phyloP scores from a whole-genome alignment of 2,888 invertebrate genomes.

The Lasioglossum zephyrum region DNA sequence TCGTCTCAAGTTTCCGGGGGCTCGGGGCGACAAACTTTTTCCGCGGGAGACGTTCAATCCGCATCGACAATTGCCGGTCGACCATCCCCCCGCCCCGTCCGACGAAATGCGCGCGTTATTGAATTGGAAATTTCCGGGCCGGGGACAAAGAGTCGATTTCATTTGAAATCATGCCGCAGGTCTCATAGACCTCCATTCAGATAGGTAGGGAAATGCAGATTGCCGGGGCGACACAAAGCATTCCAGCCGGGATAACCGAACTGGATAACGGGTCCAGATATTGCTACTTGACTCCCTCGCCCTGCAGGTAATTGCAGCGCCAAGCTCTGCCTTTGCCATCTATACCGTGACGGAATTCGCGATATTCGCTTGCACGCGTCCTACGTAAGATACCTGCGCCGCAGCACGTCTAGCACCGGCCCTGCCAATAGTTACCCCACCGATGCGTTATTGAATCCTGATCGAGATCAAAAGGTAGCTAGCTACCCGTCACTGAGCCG shows the following conservation, averaged over 20 bases:
- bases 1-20: neutral
- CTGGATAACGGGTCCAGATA: slow-evolving; percentile 78
- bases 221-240: slow-evolving; percentile 79
- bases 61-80: slow-evolving; percentile 29
- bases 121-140: slow-evolving; percentile 60
- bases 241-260: slow-evolving; percentile 79
- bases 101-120: slow-evolving; percentile 33
- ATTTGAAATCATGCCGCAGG: slow-evolving; percentile 57
- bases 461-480: neutral
- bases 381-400: slow-evolving; percentile 32
- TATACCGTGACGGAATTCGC: slow-evolving; percentile 58
- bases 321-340: slow-evolving; percentile 66
- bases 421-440: neutral
- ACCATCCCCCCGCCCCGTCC: neutral
- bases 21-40: neutral
- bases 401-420: neutral
- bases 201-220: slow-evolving; percentile 68
- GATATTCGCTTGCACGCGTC: slow-evolving; percentile 54
- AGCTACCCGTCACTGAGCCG: neutral
- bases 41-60: slow-evolving; percentile 13
- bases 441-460: slow-evolving; percentile 16
- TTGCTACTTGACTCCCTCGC: slow-evolving; percentile 81
- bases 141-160: slow-evolving; percentile 60
- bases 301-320: slow-evolving; percentile 68
- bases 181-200: slow-evolving; percentile 57